phyloP scores from a whole-genome alignment of 2,888 invertebrate genomes.

The Caenorhabditis panamensis region DNA sequence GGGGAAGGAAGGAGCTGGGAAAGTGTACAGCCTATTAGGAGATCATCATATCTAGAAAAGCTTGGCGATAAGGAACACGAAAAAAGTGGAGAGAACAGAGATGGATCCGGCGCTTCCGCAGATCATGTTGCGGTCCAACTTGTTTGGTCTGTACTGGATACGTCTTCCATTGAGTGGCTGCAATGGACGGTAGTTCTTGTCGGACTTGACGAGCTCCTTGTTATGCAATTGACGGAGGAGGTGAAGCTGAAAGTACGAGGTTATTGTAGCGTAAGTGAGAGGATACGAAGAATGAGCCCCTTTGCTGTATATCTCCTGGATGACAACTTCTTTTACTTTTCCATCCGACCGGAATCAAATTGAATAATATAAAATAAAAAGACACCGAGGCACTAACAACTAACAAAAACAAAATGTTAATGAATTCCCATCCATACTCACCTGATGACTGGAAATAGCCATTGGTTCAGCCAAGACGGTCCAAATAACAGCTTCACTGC shows the following conservation, averaged over 20 bases:
- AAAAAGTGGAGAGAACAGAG: constrained; percentile 20
- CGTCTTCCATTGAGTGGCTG: constrained; percentile 79
- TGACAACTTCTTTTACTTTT: constrained; percentile 9
- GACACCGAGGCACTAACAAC: too few relatives aligned
- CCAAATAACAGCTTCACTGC: constrained; percentile 80
- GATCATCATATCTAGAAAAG: constrained; percentile 39
- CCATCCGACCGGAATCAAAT: constrained; percentile 19
- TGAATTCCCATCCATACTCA: constrained; percentile 53
- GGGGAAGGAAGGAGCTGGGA: neutral
- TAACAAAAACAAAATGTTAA: constrained; percentile 3
- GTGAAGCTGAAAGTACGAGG: constrained; percentile 65
- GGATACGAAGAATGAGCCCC: neutral
- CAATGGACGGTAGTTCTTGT: constrained; percentile 75
- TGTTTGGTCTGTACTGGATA: constrained; percentile 72
- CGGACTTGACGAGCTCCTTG: constrained; percentile 49
- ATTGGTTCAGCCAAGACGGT: constrained; percentile 80
- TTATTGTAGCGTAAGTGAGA: constrained; percentile 22
- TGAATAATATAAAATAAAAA: neutral
- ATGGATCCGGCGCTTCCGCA: constrained; percentile 50
- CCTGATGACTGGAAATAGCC: constrained; percentile 70
- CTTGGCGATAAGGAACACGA: constrained; percentile 27
- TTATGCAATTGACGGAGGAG: constrained; percentile 64
- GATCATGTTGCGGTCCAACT: constrained; percentile 65
- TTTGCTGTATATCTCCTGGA: neutral
- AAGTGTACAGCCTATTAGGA: constrained; percentile 45